Conservation (phyloP, 2,113 vertebrate species). For the Lophura nycthemera region DNA sequence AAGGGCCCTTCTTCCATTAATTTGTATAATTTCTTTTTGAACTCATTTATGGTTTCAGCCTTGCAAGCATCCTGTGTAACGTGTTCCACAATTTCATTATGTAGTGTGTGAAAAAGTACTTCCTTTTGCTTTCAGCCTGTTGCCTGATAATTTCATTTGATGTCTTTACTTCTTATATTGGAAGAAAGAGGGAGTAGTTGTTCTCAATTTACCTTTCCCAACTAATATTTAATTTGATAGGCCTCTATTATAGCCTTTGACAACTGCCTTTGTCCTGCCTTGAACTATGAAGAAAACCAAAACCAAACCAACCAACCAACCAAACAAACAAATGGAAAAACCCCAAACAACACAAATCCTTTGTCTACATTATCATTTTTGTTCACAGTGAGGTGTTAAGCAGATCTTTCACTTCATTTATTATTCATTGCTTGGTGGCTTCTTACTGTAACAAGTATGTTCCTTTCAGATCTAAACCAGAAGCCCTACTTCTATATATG, state of each 20-base stretch:
- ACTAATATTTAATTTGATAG: not conserved
- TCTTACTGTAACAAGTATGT: not conserved
- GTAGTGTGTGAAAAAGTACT: conserved; percentile 62
- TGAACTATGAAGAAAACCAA: not conserved
- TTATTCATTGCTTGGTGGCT: not conserved
- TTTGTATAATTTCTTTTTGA: conserved; percentile 54
- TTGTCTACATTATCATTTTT: not conserved
- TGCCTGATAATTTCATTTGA: conserved; percentile 57
- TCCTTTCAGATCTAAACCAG: not conserved
- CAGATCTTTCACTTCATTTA: not conserved
- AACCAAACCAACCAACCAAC: not conserved
- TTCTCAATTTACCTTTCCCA: conserved; percentile 19
- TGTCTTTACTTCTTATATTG: conserved; percentile 1
- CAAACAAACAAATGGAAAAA: not conserved
- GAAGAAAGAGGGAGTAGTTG: conserved; percentile 1
- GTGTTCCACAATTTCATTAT: conserved; percentile 68
- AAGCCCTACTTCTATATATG: not conserved
- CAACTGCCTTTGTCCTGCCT: not conserved
- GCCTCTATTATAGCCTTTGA: not conserved
- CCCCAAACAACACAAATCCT: not conserved
- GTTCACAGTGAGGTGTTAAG: not conserved
- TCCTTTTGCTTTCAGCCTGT: conserved; percentile 55
- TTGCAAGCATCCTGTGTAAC: conserved; percentile 53
- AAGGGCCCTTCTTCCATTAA: not conserved
- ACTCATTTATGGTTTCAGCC: conserved; percentile 38